These are phyloP conservation scores for Marronus borbonicus DNA, from an alignment of 2,888 invertebrate genomes.

Conservation along the genomic window DNA sequence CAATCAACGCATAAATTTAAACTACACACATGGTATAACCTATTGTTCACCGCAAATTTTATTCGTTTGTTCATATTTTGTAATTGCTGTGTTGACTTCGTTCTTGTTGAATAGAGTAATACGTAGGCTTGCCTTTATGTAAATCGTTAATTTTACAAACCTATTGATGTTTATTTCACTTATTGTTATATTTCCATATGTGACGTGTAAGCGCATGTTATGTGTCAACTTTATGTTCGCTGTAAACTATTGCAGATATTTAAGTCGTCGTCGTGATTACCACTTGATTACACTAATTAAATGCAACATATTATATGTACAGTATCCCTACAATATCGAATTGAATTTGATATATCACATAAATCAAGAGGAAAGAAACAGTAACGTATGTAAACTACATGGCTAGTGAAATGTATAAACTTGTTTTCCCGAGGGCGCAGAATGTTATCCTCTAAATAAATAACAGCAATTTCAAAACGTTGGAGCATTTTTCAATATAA, in stretches of 20 bases:
- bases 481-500: too few relatives aligned
- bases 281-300: conserved; percentile 20
- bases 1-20: background rate
- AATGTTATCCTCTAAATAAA: too few relatives aligned
- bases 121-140: conserved; percentile 21
- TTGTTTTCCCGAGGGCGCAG: too few relatives aligned
- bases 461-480: too few relatives aligned
- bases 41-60: background rate
- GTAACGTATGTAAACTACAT: too few relatives aligned
- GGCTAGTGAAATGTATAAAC: too few relatives aligned
- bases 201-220: conserved; percentile 14
- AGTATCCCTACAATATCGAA: background rate
- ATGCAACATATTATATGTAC: conserved; percentile 15
- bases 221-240: conserved; percentile 22
- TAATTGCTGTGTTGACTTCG: conserved; percentile 8
- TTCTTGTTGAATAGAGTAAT: conserved; percentile 2
- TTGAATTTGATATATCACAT: too few relatives aligned
- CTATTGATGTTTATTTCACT: conserved; percentile 14
- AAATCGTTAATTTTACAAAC: conserved; percentile 18
- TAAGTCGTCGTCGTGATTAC: background rate
- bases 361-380: too few relatives aligned
- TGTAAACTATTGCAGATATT: conserved; percentile 21
- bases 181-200: conserved; percentile 31
- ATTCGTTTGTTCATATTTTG: conserved; percentile 14
- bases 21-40: background rate